Base-by-base conservation (phyloP, 1,140 invertebrate genomes). In the Heliconius hewitsoni region DNA sequence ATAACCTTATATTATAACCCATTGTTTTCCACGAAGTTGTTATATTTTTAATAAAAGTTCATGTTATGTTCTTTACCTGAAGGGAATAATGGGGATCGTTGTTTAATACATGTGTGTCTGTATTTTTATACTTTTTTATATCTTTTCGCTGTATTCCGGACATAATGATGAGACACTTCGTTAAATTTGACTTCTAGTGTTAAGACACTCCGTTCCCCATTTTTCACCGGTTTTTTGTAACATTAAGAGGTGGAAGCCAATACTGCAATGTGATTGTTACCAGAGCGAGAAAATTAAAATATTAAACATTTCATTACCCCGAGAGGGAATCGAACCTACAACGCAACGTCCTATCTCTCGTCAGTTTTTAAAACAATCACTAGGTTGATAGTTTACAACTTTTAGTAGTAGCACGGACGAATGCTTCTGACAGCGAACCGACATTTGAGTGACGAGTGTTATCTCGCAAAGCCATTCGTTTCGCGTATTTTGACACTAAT, bases 1-100 rank as follows among this genome's bases (percentile, higher is more conserved):
- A 81, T 81, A 77, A 71, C 76, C 71, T 79, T 79, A 74, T 42
- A 66, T 76, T 76, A 75, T 74, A 50, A 75, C 71, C 34, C 39
- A 79, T 79, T 79, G 73, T 55, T 79, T 76, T 66, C 11, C 74
- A n/a, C 23, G 46, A 79, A 72, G 27, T 66, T 66, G 60, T 66
- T 66, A 30, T 66, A 66, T 66, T 66, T 66, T 66, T 66, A 66
- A 66, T 66, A 30, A 27, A 66, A 66, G 13, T 66, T 66, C 23
- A 66, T 16, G 13, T 30, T 5, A n/a, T 16, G 27, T 30, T 66
- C 60, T 66, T 66, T 66, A 66, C 60, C 60, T 66, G 55, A 23
- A 27, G 9, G 60, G 9, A 66, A 66, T 66, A 66, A 66, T 13
- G 30, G 13, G 27, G 19, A 60, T 60, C 57, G 57, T 60, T 60